Evolutionary conservation across 2,888 invertebrate genomes (phyloP).

Genomic region (Eristalinus sepulchralis): DNA sequence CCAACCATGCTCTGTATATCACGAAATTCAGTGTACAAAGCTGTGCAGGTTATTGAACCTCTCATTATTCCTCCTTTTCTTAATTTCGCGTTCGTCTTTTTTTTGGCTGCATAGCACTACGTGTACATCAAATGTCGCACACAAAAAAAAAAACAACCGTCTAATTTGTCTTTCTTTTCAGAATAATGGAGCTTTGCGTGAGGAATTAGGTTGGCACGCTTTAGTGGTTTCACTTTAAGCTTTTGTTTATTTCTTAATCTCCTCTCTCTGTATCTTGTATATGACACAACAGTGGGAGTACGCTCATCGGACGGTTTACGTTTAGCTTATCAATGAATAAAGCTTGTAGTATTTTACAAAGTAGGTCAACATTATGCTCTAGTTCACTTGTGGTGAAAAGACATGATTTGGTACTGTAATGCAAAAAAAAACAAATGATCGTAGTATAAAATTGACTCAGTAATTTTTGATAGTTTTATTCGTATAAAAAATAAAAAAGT

Average conservation of each 20-base stretch:
- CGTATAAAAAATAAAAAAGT: too few species aligned
- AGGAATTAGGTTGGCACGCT: conserved; percentile 41
- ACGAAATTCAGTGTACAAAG: neutral
- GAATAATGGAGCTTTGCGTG: conserved; percentile 38
- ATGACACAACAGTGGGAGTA: neutral
- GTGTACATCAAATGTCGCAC: neutral
- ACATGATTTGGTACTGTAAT: neutral
- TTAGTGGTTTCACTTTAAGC: conserved; percentile 41
- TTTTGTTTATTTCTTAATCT: conserved; percentile 7
- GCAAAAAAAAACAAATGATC: neutral
- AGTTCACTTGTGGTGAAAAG: neutral
- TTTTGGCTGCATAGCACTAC: conserved; percentile 3
- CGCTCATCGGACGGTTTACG: neutral
- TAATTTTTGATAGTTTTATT: too few species aligned
- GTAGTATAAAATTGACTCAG: too few species aligned
- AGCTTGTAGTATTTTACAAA: neutral
- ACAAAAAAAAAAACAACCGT: conserved; percentile 21
- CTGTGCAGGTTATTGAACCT: conserved; percentile 31
- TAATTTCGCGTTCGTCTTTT: conserved; percentile 13
- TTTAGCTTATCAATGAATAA: neutral
- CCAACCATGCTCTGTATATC: neutral
- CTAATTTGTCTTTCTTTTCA: conserved; percentile 41
- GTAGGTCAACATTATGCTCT: neutral
- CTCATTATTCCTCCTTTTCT: conserved; percentile 21
- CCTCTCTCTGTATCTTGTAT: neutral